phyloP scores from a whole-genome alignment of 1,140 invertebrate species.

The Drosophila saltans region DNA sequence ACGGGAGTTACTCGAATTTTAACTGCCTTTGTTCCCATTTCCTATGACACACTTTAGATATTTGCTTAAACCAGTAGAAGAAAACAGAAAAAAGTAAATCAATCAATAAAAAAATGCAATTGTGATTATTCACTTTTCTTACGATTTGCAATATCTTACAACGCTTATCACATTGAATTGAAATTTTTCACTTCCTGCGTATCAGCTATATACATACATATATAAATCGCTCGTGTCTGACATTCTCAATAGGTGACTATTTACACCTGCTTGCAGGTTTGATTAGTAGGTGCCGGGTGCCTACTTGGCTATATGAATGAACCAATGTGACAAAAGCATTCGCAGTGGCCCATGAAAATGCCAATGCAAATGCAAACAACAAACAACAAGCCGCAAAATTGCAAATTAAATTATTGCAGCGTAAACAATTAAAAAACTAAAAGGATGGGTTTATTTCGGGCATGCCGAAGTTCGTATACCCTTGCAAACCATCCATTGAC shows the following conservation, averaged over 20 bases:
- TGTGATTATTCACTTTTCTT: slow-evolving; percentile 11
- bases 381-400: slow-evolving; percentile 33
- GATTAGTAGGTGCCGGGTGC: background rate
- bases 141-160: background rate
- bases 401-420: slow-evolving; percentile 31
- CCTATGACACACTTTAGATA: background rate
- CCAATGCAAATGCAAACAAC: slow-evolving; percentile 28
- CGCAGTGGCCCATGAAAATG: slow-evolving; percentile 1
- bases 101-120: background rate
- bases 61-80: background rate
- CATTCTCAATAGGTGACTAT: slow-evolving; percentile 8
- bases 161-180: slow-evolving; percentile 11
- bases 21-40: background rate
- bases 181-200: slow-evolving; percentile 28
- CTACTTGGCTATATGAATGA: background rate
- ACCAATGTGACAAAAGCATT: slow-evolving; percentile 8
- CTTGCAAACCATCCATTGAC: too few relatives aligned
- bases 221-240: background rate
- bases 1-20: too few relatives aligned
- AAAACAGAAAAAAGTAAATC: background rate
- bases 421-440: slow-evolving; percentile 26
- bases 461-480: too few relatives aligned
- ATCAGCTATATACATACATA: background rate
- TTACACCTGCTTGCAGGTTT: slow-evolving; percentile 14
- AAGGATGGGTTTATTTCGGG: too few relatives aligned